Evolutionary conservation across 2,797 vertebrate genomes (phyloP).

Genomic region (Hippocampus kuda): DNA sequence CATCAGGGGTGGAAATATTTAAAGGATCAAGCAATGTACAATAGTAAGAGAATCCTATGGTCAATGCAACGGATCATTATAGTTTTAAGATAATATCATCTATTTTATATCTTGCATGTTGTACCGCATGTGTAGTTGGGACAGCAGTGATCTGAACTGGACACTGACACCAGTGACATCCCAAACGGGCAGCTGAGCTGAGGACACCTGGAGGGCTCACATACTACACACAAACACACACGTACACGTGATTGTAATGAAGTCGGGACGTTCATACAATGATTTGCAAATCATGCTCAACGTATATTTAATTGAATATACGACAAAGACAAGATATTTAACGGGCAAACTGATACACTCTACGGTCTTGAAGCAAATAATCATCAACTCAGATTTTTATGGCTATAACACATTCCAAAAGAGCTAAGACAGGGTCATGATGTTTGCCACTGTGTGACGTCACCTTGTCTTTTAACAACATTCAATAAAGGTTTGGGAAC

Average conservation of each 20-base stretch:
- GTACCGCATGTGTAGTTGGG: conserved; percentile 82
- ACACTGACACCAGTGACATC: conserved; percentile 71
- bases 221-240: conserved; percentile 63
- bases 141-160: conserved; percentile 77
- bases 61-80: neutral
- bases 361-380: too few relatives aligned
- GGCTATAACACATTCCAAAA: too few relatives aligned
- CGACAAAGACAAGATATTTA: too few relatives aligned
- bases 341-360: too few relatives aligned
- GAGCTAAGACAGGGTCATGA: too few relatives aligned
- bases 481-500: too few relatives aligned
- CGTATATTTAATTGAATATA: too few relatives aligned
- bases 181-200: conserved; percentile 74
- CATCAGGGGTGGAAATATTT: neutral
- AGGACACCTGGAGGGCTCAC: conserved; percentile 80
- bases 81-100: neutral
- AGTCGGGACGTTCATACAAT: too few relatives aligned
- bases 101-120: neutral
- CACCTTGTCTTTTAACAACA: too few relatives aligned
- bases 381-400: too few relatives aligned
- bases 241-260: neutral
- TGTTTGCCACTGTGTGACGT: too few relatives aligned
- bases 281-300: too few relatives aligned
- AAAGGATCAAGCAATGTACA: neutral
- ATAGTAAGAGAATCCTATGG: neutral